Evolutionary conservation across 1,140 invertebrate species (phyloP).

Genomic region (Drosophila pallidifrons): DNA sequence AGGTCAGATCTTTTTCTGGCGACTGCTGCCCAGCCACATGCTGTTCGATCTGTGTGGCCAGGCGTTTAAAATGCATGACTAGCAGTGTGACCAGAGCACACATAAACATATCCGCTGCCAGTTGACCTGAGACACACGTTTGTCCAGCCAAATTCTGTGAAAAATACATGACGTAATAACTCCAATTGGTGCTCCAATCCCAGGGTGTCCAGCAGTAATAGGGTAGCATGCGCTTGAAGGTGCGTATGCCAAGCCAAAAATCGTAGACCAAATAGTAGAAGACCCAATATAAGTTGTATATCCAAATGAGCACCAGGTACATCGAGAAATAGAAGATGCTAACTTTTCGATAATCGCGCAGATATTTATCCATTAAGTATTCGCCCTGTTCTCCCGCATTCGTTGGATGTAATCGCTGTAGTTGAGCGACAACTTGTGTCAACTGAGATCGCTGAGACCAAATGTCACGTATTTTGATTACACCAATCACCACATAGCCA

Average conservation of each 20-base stretch:
- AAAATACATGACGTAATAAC: conserved; percentile 65
- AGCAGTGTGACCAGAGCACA: conserved; percentile 66
- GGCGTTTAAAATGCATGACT: conserved; percentile 69
- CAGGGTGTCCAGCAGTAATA: conserved; percentile 75
- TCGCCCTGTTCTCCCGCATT: conserved; percentile 22
- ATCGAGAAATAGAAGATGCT: conserved; percentile 62
- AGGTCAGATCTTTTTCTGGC: conserved; percentile 50
- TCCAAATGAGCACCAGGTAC: conserved; percentile 69
- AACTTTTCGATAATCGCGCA: conserved; percentile 44
- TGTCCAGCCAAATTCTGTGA: conserved; percentile 65
- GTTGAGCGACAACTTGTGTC: conserved; percentile 41
- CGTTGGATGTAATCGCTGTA: conserved; percentile 56
- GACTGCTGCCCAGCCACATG: conserved; percentile 33
- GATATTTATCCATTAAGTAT: conserved; percentile 32
- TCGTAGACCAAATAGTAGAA: conserved; percentile 69
- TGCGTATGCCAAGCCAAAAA: conserved; percentile 52
- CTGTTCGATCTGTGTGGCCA: conserved; percentile 43
- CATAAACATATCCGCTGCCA: conserved; percentile 72
- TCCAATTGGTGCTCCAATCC: conserved; percentile 65
- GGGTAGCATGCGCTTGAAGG: conserved; percentile 60
- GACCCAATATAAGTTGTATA: conserved; percentile 71
- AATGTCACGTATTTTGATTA: conserved; percentile 68
- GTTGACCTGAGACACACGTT: conserved; percentile 61
- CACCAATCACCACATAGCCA: conserved; percentile 70
- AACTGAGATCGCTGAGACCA: conserved; percentile 41